phyloP scores from a whole-genome alignment of 92 coral and sea anemone species.

The Chrysogorgia sp. region DNA sequence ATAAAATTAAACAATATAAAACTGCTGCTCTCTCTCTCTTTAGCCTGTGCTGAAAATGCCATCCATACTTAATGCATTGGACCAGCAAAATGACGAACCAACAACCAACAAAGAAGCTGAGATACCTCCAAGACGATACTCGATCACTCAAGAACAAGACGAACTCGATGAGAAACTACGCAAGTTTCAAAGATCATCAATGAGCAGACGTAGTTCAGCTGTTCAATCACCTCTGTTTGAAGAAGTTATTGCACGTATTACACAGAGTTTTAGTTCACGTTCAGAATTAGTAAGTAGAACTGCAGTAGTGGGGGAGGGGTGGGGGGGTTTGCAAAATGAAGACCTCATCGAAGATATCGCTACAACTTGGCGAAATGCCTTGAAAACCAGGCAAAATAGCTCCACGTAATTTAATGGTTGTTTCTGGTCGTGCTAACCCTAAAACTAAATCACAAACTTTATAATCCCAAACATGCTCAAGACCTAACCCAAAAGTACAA shows the following conservation, averaged over 20 bases:
- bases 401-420: no score
- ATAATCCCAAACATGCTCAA: no score
- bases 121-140: slow-evolving; percentile 25
- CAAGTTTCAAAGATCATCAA: slow-evolving; percentile 10
- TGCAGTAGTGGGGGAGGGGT: no score
- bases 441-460: no score
- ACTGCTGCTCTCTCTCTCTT: no score
- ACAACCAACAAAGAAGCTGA: neutral
- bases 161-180: slow-evolving; percentile 32
- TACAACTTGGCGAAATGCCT: no score
- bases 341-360: no score
- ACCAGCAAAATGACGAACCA: neutral
- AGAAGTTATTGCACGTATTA: slow-evolving; percentile 30
- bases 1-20: no score
- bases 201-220: slow-evolving; percentile 39
- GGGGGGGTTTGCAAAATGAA: no score
- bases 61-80: neutral
- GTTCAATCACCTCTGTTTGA: slow-evolving; percentile 19
- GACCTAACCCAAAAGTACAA: no score
- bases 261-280: slow-evolving; percentile 28
- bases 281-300: slow-evolving; percentile 35
- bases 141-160: slow-evolving; percentile 12
- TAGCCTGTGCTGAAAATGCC: slow-evolving; percentile 2
- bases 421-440: no score
- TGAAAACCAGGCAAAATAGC: no score